phyloP scores from a whole-genome alignment of 2,113 vertebrate genomes.

The Callocephalon fimbriatum region DNA sequence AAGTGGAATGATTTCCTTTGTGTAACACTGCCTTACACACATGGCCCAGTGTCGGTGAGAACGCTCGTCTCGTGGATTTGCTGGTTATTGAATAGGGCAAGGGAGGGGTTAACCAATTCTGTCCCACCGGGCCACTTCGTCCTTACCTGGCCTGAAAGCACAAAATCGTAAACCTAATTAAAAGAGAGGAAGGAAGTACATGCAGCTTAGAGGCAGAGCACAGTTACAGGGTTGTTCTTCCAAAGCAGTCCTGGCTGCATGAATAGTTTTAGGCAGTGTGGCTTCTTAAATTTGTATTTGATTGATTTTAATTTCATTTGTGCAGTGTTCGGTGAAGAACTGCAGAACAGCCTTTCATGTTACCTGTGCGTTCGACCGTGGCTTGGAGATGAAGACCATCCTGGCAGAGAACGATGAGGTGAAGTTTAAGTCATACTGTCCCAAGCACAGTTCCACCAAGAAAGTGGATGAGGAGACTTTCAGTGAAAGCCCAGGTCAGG shows the following conservation, averaged over 20 bases:
- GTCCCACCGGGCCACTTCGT: neutral
- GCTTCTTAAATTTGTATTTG: neutral
- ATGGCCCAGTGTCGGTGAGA: neutral
- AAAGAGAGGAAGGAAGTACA: neutral
- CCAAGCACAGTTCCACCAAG: constrained; percentile 86
- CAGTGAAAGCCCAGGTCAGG: constrained; percentile 59
- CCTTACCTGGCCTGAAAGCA: neutral
- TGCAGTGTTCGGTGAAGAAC: constrained; percentile 94
- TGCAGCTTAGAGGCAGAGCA: neutral
- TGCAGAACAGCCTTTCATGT: constrained; percentile 96
- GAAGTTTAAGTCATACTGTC: constrained; percentile 97
- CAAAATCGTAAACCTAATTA: neutral
- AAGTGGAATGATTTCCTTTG: neutral
- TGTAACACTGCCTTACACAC: neutral
- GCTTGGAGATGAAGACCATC: constrained; percentile 95
- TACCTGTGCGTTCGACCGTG: constrained; percentile 90
- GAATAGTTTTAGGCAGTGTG: neutral
- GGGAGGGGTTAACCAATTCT: neutral
- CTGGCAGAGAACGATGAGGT: constrained; percentile 93
- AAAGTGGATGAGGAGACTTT: constrained; percentile 53
- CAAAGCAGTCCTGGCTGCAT: neutral
- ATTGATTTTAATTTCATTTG: neutral
- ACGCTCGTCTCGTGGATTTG: neutral
- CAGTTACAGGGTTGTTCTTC: neutral
- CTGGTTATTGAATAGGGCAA: neutral